phyloP scores from a whole-genome alignment of 2,113 vertebrate species.

The Cyanistes caeruleus region DNA sequence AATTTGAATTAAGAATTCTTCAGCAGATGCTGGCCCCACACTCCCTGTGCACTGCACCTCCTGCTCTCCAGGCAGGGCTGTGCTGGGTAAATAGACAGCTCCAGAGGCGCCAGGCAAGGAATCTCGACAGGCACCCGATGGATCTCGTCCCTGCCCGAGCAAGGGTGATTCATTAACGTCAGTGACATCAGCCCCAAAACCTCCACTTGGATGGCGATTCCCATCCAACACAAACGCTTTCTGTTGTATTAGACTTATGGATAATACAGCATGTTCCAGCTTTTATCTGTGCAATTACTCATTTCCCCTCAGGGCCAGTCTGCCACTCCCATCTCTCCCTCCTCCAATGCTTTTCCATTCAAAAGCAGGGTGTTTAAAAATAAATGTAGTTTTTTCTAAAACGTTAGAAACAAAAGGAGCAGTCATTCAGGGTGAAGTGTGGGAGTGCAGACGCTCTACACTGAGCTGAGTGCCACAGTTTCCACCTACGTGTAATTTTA shows the following conservation, averaged over 20 bases:
- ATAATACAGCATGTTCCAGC: conserved; percentile 67
- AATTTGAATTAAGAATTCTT: not conserved
- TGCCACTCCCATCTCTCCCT: conserved; percentile 48
- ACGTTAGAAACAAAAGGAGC: not conserved
- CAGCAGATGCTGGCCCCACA: rapidly evolving
- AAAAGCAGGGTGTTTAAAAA: conserved; percentile 52
- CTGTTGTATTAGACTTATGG: conserved; percentile 67
- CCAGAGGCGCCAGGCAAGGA: conserved; percentile 7
- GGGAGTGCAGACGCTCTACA: not conserved
- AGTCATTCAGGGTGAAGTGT: not conserved
- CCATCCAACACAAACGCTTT: conserved; percentile 67
- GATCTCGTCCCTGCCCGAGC: not conserved
- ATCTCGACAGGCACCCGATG: not conserved
- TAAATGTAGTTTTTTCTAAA: conserved; percentile 24
- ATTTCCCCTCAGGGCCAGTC: conserved; percentile 48
- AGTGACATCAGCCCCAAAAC: conserved; percentile 63
- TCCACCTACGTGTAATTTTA: not conserved
- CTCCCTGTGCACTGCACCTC: not conserved
- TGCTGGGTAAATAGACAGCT: conserved; percentile 14
- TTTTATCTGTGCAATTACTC: conserved; percentile 73
- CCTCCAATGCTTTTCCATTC: conserved; percentile 23
- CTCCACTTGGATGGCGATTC: conserved; percentile 26
- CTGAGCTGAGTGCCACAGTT: not conserved
- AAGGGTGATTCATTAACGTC: conserved; percentile 43
- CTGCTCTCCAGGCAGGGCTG: not conserved